Evolutionary conservation across 2,888 invertebrate genomes (phyloP), one percentile per base, ranked within the genome.

Genomic region (Thymelicus acteon): DNA sequence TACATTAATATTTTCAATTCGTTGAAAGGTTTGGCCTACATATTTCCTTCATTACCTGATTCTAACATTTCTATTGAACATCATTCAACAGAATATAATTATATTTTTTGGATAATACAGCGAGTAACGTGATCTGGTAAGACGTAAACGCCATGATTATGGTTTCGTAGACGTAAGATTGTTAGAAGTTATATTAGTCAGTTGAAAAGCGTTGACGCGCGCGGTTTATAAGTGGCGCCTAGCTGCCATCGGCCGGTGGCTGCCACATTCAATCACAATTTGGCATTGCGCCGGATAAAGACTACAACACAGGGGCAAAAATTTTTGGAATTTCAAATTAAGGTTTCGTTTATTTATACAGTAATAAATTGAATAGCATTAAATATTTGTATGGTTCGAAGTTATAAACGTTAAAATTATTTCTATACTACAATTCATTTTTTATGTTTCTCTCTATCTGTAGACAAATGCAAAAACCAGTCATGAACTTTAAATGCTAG

Each of bases 181-280:
- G 39, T 52, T 7, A 19, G 49, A 52, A 52, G 15, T 74, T 75
- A 75, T 76, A 73, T 74, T 73, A 74, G 75, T 65, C 62, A 62
- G 54, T 70, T 71, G 71, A 67, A 75, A 73, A 67, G 63, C 82
- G 81, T 82, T 75, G 80, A 71, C 77, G 78, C 76, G 80, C 81
- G 79, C 79, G 76, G 80, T 82, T 82, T 83, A 85, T 82, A 82
- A 86, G 87, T 86, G 89, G 90, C 90, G 88, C 88, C 87, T 15
- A 52, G 49, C 49, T 85, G 80, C 72, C 77, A 74, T 77, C 76
- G 76, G 79, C 19, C 19, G 19, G 19, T 19, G 19, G 19, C 81
- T 78, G 73, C 79, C 80, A 82, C 84, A 72, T 81, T 91, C 90
- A 88, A 92, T 91, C 91, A 90, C 77, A 83, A 87, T 88, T 91